Evolutionary conservation across 2,113 vertebrate genomes (phyloP), one percentile per base, ranked within the genome.

Genomic region (Eulacestoma nigropectus): DNA sequence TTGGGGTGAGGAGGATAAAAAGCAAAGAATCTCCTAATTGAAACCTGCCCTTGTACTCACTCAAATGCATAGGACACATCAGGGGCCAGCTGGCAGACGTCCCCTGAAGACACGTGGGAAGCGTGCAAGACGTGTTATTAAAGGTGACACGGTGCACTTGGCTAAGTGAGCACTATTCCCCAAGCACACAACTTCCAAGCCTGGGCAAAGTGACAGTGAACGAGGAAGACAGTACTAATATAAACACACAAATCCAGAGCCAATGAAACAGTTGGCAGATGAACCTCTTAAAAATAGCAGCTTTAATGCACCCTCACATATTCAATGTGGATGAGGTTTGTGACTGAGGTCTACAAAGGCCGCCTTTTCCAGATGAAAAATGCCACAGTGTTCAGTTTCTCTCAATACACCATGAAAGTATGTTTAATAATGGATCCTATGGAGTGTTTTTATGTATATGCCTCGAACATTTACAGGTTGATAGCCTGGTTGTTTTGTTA

Each of bases 51-150:
- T 53, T 57, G 16, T 67, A 37, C 50, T 87, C 64, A 74, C 52
- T 46, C 2, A 2, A 81, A 59, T 9, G 11, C 26, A 16, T 1
- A 39, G 2, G 14, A 57, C 35, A 27, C 1, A 0, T 35, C 18
- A 78, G 33, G 37, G 46, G 21, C 20, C 46, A 83, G 59, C 7
- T 0, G 0, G 42, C 44, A 93, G 62, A 41, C 3, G 4, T 50
- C 21, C 63, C 41, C 46, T 80, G 68, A 69, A 84, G 77, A 77
- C 52, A 55, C 2, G 1, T 0, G 2, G 49, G 60, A 77, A 96
- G 25, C 23, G 2, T 1, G 13, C 37, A 42, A 49, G 21, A 17
- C 3, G 7, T 26, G 12, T 77, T 55, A 74, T 75, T 63, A 50
- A 80, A 84, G 42, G 23, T 65, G 79, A 73, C 64, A 79, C 3